Base-by-base conservation (phyloP, 1,140 invertebrate genomes). In the Drosophila trapezifrons region DNA sequence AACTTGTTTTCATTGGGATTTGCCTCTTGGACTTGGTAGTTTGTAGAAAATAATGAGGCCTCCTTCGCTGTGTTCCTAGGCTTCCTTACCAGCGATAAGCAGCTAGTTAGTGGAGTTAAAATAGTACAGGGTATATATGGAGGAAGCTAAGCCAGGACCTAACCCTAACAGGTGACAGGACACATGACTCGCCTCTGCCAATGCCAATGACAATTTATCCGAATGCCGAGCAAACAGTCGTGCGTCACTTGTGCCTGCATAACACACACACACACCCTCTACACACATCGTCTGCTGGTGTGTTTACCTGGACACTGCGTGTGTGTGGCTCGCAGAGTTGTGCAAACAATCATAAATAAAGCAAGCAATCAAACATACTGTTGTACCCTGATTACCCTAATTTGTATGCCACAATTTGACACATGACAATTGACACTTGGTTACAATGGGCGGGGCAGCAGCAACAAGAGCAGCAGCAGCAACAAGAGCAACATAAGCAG, bases 381-480 rank as follows among this genome's bases (percentile, higher is more conserved):
- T 78, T 78, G 76, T 60, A 55, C 75, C 56, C 76, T 78, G 76
- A 78, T 78, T 78, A 78, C 76, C 76, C 76, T 78, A 78, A 78
- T 78, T 78, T 71, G 76, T 78, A 78, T 78, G 75, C 76, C 75
- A 78, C 75, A 78, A 78, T 78, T 78, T 78, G 76, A 78, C 76
- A 78, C 76, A 78, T 78, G 76, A 78, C 76, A 78, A 78, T 78
- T 78, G 76, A 78, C 76, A 78, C 75, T 78, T 78, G 65, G 76
- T 78, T 78, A 78, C 76, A 78, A 78, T 73, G 65, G 62, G 46
- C 40, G 57, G 40, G 32, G 46, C 43, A 25, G 37, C 32, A n/a
- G n/a, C 20, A 51, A 27, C 52, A 63, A 35, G 8, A 10, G 0
- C 43, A 55, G 49, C 59, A 18, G 37, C 20, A 51, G 25, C 52